These are phyloP conservation scores for Synergus japonicus DNA, from an alignment of 2,888 invertebrate genomes.

Conservation along the genomic window DNA sequence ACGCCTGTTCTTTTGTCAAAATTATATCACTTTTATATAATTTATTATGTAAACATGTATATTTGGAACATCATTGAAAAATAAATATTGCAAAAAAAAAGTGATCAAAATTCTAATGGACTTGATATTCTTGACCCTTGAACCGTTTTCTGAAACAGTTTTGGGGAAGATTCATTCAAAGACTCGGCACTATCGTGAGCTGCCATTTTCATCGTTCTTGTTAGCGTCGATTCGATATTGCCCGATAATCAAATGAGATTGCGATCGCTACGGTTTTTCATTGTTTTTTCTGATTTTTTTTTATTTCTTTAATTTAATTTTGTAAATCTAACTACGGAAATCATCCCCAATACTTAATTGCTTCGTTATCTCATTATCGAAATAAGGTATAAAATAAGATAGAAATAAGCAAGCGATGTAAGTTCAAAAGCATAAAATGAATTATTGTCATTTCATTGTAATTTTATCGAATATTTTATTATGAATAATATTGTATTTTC, in stretches of 20 bases:
- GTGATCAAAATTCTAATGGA: conserved; percentile 68
- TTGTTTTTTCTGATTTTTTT: conserved; percentile 49
- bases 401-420: conserved; percentile 4
- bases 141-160: conserved; percentile 75
- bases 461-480: neutral
- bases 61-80: conserved; percentile 75
- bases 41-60: conserved; percentile 77
- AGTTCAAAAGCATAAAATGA: conserved; percentile 18
- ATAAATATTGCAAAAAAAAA: conserved; percentile 74
- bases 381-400: conserved; percentile 13
- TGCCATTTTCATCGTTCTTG: conserved; percentile 48
- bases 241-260: conserved; percentile 55
- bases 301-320: conserved; percentile 50
- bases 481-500: conserved; percentile 11
- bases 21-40: conserved; percentile 76
- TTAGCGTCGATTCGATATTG: conserved; percentile 43
- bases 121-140: conserved; percentile 71
- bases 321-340: conserved; percentile 61
- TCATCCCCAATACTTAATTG: conserved; percentile 74
- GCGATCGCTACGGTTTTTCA: conserved; percentile 66
- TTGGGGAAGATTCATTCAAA: conserved; percentile 73
- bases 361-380: conserved; percentile 47
- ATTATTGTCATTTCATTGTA: neutral
- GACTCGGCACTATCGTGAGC: conserved; percentile 29
- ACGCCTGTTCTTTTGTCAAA: conserved; percentile 71